A percentile compares a stretch with the other conserved stretches of the same genome.
phyloP scores from a whole-genome alignment of 2,113 vertebrate genomes.

The Megaptera novaeangliae region DNA sequence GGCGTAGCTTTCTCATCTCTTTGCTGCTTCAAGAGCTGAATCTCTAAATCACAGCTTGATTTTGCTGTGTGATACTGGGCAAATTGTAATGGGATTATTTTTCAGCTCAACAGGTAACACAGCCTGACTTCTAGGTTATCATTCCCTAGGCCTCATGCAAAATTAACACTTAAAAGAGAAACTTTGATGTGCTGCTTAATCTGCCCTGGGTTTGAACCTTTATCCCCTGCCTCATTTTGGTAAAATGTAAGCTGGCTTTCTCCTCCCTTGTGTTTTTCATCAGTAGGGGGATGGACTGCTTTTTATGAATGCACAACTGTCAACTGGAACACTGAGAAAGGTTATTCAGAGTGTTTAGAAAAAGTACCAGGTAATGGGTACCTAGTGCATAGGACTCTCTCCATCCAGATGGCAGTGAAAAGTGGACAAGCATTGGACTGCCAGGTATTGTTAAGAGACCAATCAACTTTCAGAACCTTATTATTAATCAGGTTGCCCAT shows the following conservation, averaged over 20 bases:
- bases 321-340: neutral
- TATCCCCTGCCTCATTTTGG: rapidly evolving
- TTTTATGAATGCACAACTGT: neutral
- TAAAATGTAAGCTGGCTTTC: neutral
- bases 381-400: neutral
- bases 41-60: neutral
- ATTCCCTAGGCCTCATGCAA: neutral
- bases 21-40: constrained; percentile 6
- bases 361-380: neutral
- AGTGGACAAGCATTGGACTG: neutral
- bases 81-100: constrained; percentile 26
- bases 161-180: constrained; percentile 67
- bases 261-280: neutral
- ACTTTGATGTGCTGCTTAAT: constrained; percentile 25
- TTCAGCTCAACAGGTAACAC: constrained; percentile 46
- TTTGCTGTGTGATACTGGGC: neutral
- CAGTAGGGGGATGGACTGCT: neutral
- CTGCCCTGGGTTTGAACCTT: constrained; percentile 17
- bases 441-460: neutral
- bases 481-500: neutral
- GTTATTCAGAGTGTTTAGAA: neutral
- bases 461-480: neutral
- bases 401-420: neutral
- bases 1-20: neutral
- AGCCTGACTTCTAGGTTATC: constrained; percentile 33